phyloP scores from a whole-genome alignment of 2,888 invertebrate species.

The Drosophila fulvimacula region DNA sequence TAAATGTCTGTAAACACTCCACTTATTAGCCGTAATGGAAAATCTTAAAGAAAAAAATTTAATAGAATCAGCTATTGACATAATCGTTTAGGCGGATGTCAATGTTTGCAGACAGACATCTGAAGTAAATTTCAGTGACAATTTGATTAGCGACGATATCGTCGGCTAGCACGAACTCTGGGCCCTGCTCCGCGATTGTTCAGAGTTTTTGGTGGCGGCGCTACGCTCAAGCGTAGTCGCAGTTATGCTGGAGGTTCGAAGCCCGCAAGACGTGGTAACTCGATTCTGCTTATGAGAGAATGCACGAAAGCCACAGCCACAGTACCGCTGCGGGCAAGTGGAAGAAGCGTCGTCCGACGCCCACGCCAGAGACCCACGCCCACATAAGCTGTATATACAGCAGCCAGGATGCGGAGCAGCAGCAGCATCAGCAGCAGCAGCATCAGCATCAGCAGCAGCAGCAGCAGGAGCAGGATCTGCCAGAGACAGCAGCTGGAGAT shows the following conservation, averaged over 20 bases:
- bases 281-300: constrained; percentile 43
- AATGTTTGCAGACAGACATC: constrained; percentile 39
- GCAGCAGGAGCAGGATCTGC: background rate
- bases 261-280: constrained; percentile 54
- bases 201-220: constrained; percentile 44
- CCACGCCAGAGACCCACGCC: constrained; percentile 29
- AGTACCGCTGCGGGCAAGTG: constrained; percentile 23
- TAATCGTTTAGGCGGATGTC: constrained; percentile 50
- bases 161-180: constrained; percentile 50
- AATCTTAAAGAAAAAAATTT: constrained; percentile 5
- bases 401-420: constrained; percentile 2
- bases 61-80: constrained; percentile 41
- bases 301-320: constrained; percentile 20
- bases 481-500: constrained; percentile 42
- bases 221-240: constrained; percentile 57
- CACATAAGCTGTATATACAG: constrained; percentile 31
- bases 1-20: constrained; percentile 6
- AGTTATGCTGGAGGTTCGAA: constrained; percentile 63
- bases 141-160: constrained; percentile 73
- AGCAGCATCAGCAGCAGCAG: background rate
- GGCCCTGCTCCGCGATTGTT: constrained; percentile 23
- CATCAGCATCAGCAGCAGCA: constrained; percentile 1
- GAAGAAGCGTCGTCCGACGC: constrained; percentile 40
- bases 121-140: constrained; percentile 35
- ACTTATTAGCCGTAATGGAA: constrained; percentile 1